Base-by-base conservation (phyloP, 2,888 invertebrate species). In the Andrena flavipes region DNA sequence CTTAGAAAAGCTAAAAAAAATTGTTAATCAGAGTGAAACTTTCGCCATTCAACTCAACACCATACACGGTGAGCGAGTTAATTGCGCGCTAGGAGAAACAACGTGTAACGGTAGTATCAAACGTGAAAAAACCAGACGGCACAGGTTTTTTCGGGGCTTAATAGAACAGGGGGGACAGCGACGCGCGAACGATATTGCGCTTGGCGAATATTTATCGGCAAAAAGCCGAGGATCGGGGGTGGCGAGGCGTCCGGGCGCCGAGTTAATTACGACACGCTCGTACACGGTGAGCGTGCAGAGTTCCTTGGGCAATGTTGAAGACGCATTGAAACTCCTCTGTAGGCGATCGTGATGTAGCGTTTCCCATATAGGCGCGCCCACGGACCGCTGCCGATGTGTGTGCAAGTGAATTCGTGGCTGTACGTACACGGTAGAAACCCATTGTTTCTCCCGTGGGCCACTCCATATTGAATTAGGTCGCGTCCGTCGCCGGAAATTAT, bases 401-500 rank as follows among this genome's bases (percentile, higher is more conserved):
- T 8, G 30, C 42, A 5, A 6, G 42, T n/a, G 51, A 35, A 49
- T 35, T 60, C 33, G 51, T 26, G 51, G 67, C 48, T 1, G 56
- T 23, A 56, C 20, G 23, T 56, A 10, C 56, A 26, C 26, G 56
- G 7, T 10, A 8, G 13, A 10, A 75, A 33, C 2, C 82, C 80
- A 86, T 88, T 89, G 86, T 89, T 85, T 84, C 76, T 51, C 20
- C 23, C 62, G 30, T 16, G 64, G 79, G 80, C 76, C 76, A 71
- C 77, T 72, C 80, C 63, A 72, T 76, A 87, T 88, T 85, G 85
- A 88, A 88, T 88, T 84, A 82, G 85, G 82, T 76, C 76, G 77
- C 78, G 74, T 80, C 68, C 67, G 76, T 81, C 65, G 29, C 74
- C 85, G 86, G 89, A 89, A 90, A 90, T 90, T 88, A 87, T 83